Percentiles rank a stretch among this genome's conserved stretches.
phyloP scores from a whole-genome alignment of 1,140 invertebrate genomes.

The Lepidotrigona ventralis region DNA sequence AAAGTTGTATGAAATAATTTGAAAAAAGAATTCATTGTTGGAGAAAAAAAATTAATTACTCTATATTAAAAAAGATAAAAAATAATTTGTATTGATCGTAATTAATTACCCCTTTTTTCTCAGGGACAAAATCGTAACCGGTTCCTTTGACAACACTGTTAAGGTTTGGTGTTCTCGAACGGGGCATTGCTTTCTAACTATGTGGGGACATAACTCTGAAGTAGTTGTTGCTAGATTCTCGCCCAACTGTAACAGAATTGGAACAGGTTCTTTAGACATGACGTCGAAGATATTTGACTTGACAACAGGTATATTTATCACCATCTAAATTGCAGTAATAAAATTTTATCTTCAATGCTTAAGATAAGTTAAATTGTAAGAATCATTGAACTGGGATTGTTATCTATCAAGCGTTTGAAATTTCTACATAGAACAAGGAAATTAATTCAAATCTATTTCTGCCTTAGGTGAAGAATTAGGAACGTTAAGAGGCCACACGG shows the following conservation, averaged over 20 bases:
- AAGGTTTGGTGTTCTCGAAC: constrained; percentile 85
- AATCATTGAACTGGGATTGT: neutral
- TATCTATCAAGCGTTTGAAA: too few relatives aligned
- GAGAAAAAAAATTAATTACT: too few relatives aligned
- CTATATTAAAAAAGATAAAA: neutral
- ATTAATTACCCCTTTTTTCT: neutral
- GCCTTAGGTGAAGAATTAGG: constrained; percentile 82
- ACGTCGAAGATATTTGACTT: constrained; percentile 87
- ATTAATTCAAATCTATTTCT: constrained; percentile 29
- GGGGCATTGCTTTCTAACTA: constrained; percentile 85
- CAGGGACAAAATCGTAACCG: constrained; percentile 88
- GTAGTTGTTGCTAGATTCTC: constrained; percentile 87
- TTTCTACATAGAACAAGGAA: neutral
- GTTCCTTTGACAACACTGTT: constrained; percentile 90
- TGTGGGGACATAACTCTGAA: constrained; percentile 87
- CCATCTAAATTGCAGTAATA: neutral
- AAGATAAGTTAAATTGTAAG: neutral
- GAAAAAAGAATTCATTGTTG: too few relatives aligned
- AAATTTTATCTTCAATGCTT: neutral
- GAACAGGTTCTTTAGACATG: constrained; percentile 88
- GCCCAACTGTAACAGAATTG: constrained; percentile 82
- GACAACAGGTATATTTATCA: constrained; percentile 46
- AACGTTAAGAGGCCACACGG: constrained; percentile 84
- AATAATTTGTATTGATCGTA: neutral
- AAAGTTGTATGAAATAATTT: too few relatives aligned